Conservation (phyloP, 2,797 vertebrate genomes). For the Antrozous pallidus region DNA sequence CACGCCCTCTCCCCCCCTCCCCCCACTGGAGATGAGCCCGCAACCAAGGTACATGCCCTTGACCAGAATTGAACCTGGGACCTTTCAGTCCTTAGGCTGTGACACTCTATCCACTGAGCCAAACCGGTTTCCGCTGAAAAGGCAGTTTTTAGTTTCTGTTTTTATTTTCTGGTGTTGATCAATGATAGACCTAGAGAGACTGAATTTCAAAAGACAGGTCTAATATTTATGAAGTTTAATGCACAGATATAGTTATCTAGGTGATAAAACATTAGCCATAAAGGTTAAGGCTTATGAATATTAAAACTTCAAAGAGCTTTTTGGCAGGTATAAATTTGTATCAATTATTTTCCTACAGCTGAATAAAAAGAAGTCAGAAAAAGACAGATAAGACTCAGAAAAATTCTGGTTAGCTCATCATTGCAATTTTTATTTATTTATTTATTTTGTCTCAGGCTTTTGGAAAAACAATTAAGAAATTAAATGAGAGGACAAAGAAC, state of each 20-base stretch:
- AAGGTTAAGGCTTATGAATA: conserved; percentile 43
- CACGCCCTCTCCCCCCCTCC: too few relatives aligned
- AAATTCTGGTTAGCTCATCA: not conserved
- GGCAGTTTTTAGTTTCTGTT: conserved; percentile 37
- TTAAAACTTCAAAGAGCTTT: conserved; percentile 38
- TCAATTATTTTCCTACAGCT: conserved; percentile 17
- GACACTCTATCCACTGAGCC: too few relatives aligned
- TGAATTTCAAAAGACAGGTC: conserved; percentile 12
- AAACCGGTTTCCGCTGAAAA: too few relatives aligned
- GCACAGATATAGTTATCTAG: conserved; percentile 27
- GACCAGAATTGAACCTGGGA: too few relatives aligned
- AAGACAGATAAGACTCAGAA: not conserved
- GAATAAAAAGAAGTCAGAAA: conserved; percentile 10
- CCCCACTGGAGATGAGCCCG: too few relatives aligned
- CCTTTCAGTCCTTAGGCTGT: too few relatives aligned
- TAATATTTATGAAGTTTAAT: conserved; percentile 58
- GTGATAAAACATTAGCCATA: conserved; percentile 22
- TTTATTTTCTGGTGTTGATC: conserved; percentile 53
- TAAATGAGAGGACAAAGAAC: not conserved
- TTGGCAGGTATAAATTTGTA: conserved; percentile 12
- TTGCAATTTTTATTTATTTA: not conserved
- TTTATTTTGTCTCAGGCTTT: not conserved
- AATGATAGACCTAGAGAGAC: not conserved
- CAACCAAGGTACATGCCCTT: too few relatives aligned
- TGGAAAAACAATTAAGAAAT: not conserved